Evolutionary conservation across 2,113 vertebrate genomes (phyloP).

Genomic region (Ammospiza caudacuta): DNA sequence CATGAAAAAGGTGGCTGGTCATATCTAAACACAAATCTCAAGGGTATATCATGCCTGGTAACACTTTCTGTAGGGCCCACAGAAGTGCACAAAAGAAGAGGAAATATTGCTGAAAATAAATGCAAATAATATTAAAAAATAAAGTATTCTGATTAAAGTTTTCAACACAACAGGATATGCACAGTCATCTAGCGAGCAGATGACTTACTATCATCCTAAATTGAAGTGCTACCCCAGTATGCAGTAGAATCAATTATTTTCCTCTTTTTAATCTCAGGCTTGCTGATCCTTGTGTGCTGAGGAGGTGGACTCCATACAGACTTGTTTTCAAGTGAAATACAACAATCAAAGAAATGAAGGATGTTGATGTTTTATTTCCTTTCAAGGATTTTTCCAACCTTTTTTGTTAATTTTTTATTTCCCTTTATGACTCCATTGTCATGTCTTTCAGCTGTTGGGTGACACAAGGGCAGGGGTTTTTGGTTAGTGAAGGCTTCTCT

Average conservation of each 20-base stretch:
- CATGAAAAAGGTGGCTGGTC: not conserved
- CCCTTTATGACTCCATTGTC: not conserved
- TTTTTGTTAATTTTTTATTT: too few species aligned
- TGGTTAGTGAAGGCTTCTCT: not conserved
- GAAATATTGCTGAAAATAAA: not conserved
- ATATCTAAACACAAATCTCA: not conserved
- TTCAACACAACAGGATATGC: not conserved
- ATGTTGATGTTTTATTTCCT: not conserved
- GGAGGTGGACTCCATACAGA: not conserved
- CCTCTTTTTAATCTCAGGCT: not conserved
- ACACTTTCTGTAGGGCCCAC: not conserved
- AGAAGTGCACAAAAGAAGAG: not conserved
- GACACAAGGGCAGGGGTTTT: not conserved
- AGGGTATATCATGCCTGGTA: not conserved
- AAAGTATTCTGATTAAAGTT: not conserved
- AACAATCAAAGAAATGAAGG: not conserved
- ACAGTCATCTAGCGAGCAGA: not conserved
- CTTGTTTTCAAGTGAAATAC: not conserved
- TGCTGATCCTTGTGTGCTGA: not conserved
- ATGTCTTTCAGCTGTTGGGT: not conserved
- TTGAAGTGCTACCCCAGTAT: not conserved
- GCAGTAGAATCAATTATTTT: not conserved
- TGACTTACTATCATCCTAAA: not conserved
- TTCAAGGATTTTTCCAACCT: not conserved
- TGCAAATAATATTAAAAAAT: not conserved